Evolutionary conservation across 2,113 vertebrate species (phyloP).

Genomic region (Macrotis lagotis): DNA sequence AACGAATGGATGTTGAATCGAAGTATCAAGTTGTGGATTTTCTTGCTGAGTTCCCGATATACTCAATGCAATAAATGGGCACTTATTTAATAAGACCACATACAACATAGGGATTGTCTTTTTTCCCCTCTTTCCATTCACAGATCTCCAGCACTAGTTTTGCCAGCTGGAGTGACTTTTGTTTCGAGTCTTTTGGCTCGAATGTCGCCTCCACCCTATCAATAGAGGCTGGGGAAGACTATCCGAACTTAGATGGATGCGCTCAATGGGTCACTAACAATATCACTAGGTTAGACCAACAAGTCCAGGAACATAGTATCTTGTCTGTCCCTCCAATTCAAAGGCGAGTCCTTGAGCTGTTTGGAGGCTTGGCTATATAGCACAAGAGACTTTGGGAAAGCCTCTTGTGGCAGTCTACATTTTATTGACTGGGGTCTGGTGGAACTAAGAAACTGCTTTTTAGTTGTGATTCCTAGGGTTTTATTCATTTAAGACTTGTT

Average conservation of each 20-base stretch:
- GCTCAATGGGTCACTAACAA: conserved; percentile 48
- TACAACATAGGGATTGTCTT: neutral
- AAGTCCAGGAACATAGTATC: conserved; percentile 78
- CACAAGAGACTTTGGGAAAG: conserved; percentile 57
- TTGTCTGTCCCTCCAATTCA: conserved; percentile 58
- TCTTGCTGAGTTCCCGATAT: neutral
- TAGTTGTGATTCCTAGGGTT: conserved; percentile 72
- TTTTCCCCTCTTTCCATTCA: conserved; percentile 17
- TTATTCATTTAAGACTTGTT: conserved; percentile 68
- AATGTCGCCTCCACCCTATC: conserved; percentile 28
- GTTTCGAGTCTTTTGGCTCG: conserved; percentile 7
- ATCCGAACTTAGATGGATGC: conserved; percentile 49
- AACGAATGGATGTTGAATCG: neutral
- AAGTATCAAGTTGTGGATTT: neutral
- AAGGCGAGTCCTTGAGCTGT: conserved; percentile 51
- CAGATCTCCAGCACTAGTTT: neutral
- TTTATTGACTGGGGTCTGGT: conserved; percentile 52
- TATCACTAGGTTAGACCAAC: conserved; percentile 74
- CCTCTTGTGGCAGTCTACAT: conserved; percentile 48
- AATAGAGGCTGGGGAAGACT: conserved; percentile 20
- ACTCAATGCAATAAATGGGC: neutral
- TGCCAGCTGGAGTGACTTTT: neutral
- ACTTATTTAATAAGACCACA: too few relatives aligned
- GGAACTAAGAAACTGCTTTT: conserved; percentile 70
- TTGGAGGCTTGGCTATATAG: conserved; percentile 68